A percentile compares a stretch with the other conserved stretches of the same genome.
phyloP scores from a whole-genome alignment of 2,888 invertebrate genomes.

The Thalpophila matura region DNA sequence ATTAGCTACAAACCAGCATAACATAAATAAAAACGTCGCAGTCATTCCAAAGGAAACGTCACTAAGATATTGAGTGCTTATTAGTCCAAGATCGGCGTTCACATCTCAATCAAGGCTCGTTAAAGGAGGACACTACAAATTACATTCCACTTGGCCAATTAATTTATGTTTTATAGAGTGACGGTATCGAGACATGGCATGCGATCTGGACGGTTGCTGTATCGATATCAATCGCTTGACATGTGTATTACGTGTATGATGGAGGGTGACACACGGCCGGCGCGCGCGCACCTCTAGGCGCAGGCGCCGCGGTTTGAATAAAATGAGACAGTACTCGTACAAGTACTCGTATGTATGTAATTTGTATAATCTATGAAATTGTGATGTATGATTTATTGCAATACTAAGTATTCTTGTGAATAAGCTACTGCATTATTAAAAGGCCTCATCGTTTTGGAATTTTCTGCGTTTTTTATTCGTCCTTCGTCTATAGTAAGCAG shows the following conservation, averaged over 20 bases:
- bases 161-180: conserved; percentile 71
- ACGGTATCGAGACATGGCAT: conserved; percentile 67
- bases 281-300: conserved; percentile 17
- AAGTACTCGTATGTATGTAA: neutral
- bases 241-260: conserved; percentile 69
- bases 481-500: no score
- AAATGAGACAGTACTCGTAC: conserved; percentile 8
- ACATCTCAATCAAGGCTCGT: conserved; percentile 72
- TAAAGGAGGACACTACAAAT: conserved; percentile 71
- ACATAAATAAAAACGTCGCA: conserved; percentile 48
- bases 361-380: neutral
- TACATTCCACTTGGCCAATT: conserved; percentile 73
- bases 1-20: conserved; percentile 36
- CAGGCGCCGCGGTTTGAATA: conserved; percentile 27
- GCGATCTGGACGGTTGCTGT: conserved; percentile 66
- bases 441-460: neutral
- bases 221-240: conserved; percentile 78
- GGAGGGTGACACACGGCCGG: conserved; percentile 44
- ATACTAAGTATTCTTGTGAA: neutral
- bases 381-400: neutral
- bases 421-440: neutral
- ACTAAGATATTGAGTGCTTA: conserved; percentile 52
- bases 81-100: conserved; percentile 57
- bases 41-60: conserved; percentile 42
- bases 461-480: neutral